Conservation (phyloP, 2,113 vertebrate species). For the Marcusenius ussheri region DNA sequence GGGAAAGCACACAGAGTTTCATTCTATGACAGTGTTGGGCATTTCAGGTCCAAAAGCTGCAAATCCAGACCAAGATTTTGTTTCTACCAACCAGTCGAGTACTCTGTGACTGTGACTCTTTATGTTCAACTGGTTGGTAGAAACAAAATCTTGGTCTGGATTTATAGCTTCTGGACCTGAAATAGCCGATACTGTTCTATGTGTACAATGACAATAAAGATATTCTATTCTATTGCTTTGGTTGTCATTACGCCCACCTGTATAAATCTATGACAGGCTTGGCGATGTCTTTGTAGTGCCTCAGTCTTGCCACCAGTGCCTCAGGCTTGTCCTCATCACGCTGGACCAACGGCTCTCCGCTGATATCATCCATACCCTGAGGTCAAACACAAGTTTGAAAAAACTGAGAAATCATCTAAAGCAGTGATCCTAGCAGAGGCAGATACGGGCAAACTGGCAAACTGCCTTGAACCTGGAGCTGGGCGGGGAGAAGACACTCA, state of each 20-base stretch:
- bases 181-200: not conserved
- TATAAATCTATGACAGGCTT: constrained; percentile 90
- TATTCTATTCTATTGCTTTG: not conserved
- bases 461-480: not conserved
- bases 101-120: not conserved
- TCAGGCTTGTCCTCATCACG: constrained; percentile 83
- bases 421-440: not conserved
- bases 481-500: constrained; percentile 32
- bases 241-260: constrained; percentile 67
- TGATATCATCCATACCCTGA: constrained; percentile 84
- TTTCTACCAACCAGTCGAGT: not conserved
- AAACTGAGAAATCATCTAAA: not conserved
- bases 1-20: not conserved
- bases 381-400: not conserved
- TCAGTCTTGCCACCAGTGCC: constrained; percentile 73
- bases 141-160: not conserved
- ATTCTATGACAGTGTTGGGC: not conserved
- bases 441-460: not conserved
- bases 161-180: not conserved
- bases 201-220: not conserved
- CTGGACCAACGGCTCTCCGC: constrained; percentile 78
- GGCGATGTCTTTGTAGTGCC: constrained; percentile 88
- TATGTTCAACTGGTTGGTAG: not conserved
- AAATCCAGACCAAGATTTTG: not conserved
- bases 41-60: too few species aligned